phyloP scores from a whole-genome alignment of 1,140 invertebrate genomes.

The Platorchestia sp. region DNA sequence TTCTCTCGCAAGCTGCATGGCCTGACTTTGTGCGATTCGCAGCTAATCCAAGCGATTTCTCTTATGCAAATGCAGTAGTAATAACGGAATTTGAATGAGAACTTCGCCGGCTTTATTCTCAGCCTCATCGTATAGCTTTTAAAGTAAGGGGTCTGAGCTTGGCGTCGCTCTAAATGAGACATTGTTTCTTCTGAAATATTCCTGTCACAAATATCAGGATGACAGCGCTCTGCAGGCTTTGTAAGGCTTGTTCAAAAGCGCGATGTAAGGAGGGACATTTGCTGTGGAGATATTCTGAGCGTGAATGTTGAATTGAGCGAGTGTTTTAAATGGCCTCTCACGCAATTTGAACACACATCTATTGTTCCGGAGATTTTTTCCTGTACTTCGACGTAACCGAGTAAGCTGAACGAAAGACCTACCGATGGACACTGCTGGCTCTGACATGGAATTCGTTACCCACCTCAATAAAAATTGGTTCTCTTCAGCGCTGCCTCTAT shows the following conservation, averaged over 20 bases:
- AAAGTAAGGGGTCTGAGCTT: background rate
- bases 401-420: background rate
- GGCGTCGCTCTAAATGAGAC: constrained; percentile 15
- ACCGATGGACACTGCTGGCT: background rate
- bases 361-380: background rate
- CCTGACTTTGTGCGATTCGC: background rate
- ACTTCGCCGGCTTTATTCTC: background rate
- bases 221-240: background rate
- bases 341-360: background rate
- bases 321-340: background rate
- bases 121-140: background rate
- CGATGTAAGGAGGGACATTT: background rate
- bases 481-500: no score
- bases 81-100: constrained; percentile 16
- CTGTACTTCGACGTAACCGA: background rate
- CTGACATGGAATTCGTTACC: no score
- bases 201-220: background rate
- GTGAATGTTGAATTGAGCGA: background rate
- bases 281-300: background rate
- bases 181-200: background rate
- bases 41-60: constrained; percentile 13
- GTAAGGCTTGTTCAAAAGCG: background rate
- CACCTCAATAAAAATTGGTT: no score
- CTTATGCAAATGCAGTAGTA: constrained; percentile 29
- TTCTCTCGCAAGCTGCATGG: background rate